Evolutionary conservation across 2,888 invertebrate genomes (phyloP), one percentile per base, ranked within the genome.

Genomic region (Campoletis raptor): DNA sequence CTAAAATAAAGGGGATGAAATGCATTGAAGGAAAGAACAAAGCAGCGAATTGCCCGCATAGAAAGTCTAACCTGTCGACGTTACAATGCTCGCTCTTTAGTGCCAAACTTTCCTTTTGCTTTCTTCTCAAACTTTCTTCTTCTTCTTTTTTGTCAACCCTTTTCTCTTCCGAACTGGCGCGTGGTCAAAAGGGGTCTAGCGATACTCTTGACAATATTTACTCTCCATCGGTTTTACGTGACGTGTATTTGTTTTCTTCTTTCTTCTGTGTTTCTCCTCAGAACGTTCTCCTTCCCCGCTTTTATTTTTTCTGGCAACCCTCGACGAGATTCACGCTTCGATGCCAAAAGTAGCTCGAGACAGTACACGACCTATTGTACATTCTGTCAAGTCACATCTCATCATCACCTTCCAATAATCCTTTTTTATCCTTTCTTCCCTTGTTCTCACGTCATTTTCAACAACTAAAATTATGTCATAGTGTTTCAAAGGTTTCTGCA

Each of bases 11-110:
- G 42, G 52, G 52, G 52, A 72, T 42, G 42, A 15, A 42, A 61
- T 70, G 79, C 80, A 85, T 83, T 66, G 77, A 85, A 85, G 69
- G 54, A 37, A 70, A 45, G 85, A 85, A 85, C 77, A 81, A 81
- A 70, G 82, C 78, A 61, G 74, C 64, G 45, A 79, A 30, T 85
- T 79, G 45, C 69, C 4, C n/a, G 8, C 54, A 15, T 57, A 57
- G 67, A 66, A 57, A 57, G 57, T 84, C 77, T 57, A 72, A 24
- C 37, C 15, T 37, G 82, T 54, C 73, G 48, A 83, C 67, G 57
- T 67, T 52, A 57, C 42, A 67, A 83, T 67, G 66, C 78, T 12
- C 52, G 61, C 8, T 67, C 48, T 64, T 40, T 30, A 45, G 18
- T 40, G 24, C 12, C 52, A 15, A 21, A 67, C 67, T 40, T 80